These are phyloP conservation scores for Drosophila littoralis DNA, from an alignment of 1,140 invertebrate genomes.

Conservation along the genomic window DNA sequence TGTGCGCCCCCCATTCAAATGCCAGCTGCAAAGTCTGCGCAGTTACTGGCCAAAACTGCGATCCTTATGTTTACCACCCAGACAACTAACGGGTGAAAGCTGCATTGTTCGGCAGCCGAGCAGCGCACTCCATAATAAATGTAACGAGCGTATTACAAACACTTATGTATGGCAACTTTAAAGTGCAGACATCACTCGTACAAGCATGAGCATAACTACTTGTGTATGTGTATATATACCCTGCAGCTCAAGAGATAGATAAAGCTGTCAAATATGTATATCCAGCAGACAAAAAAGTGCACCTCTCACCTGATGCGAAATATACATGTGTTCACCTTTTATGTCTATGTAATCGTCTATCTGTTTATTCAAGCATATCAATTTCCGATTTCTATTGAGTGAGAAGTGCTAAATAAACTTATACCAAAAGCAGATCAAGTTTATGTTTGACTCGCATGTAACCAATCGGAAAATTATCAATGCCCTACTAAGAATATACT, in stretches of 20 bases:
- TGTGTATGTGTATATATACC: neutral
- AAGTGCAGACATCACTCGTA: slow-evolving; percentile 55
- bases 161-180: slow-evolving; percentile 71
- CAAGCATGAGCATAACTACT: slow-evolving; percentile 34
- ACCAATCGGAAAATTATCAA: no score
- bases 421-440: no score
- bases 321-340: no score
- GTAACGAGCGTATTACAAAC: slow-evolving; percentile 80
- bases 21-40: slow-evolving; percentile 18
- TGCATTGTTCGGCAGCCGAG: slow-evolving; percentile 63
- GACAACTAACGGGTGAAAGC: slow-evolving; percentile 13
- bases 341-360: no score
- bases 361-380: no score
- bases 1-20: slow-evolving; percentile 69
- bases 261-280: slow-evolving; percentile 2
- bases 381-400: no score
- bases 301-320: no score
- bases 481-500: no score
- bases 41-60: slow-evolving; percentile 32
- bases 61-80: slow-evolving; percentile 22
- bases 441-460: no score
- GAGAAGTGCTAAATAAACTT: no score
- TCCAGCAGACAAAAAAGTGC: no score
- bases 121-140: slow-evolving; percentile 78
- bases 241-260: neutral